Base-by-base conservation (phyloP, 1,140 invertebrate genomes). In the Anoplolepis gracilipes region DNA sequence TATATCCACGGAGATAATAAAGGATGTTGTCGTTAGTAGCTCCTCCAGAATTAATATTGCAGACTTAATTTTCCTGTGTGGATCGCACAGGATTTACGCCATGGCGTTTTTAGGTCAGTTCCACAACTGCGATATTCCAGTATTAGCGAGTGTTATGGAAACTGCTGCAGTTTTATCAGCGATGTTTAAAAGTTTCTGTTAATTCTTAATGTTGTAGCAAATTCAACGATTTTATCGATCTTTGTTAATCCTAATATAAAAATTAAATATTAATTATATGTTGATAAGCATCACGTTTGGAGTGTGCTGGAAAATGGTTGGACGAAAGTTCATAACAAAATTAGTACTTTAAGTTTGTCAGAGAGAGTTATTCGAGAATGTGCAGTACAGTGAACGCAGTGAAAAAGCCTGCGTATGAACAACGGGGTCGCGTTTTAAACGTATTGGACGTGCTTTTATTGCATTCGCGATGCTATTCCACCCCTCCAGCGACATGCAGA, bases 1-100 rank as follows among this genome's bases (percentile, higher is more conserved):
- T 57, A 8, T 69, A 33, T 39, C 49, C 11, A 22, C 11, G 7
- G 22, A 16, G n/a, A 33, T 72, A 82, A 72, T 59, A 46, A 8
- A 81, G 28, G 61, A 65, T 28, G 49, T 61, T 72, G 70, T 86
- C 55, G 49, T 70, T 70, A 76, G 16, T 78, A 36, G 30, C 49
- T 84, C 59, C 16, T 49, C 86, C 64, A 36, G 86, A 91, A 92
- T 93, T 90, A 93, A 93, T 92, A 91, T 92, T 90, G 87, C 90
- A 91, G 76, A 89, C 79, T 90, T 92, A 91, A 93, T 93, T 93
- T 93, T 67, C 85, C 81, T 49, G 53, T 73, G 30, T 72, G 75
- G 82, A 81, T 85, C 62, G 55, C 42, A 64, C 89, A 55, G 64
- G 67, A 91, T 84, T 46, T 82, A 28, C 46, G 33, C 30, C 16